Base-by-base conservation (phyloP, 2,797 vertebrate genomes). In the Molossus alvarezi region DNA sequence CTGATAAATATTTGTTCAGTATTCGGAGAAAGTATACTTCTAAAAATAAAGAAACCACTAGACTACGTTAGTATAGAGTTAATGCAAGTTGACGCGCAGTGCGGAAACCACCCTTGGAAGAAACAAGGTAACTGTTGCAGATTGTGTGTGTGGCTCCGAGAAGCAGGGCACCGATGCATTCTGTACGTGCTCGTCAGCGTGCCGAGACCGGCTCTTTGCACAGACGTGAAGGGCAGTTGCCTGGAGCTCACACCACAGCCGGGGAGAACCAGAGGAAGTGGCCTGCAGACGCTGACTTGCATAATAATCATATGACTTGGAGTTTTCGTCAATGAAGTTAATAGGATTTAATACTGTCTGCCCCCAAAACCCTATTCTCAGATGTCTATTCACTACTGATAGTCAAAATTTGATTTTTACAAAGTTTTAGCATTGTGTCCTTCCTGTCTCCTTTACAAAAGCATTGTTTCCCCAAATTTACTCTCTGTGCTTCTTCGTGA, bases 101-200 rank as follows among this genome's bases (percentile, higher is more conserved):
- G 45, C 17, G 67, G 20, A 29, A 60, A 90, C 25, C 2, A 58
- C 33, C 14, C 67, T 77, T 37, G 23, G 17, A 55, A 60, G 65
- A 57, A 33, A 65, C 11, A 12, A 51, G 37, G 51, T 25, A 73
- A 17, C 25, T 6, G 13, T 20, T 33, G 55, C n/a, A 33, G 75
- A 41, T 13, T 13, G 71, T 3, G 14, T 0, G 62, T 51, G 51
- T 6, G 33, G 5, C 20, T 25, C 58, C 25, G 1, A n/a, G 12
- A 84, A 75, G 62, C 11, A 18, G 55, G 55, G 13, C 13, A 9
- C 20, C 3, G 9, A n/a, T 8, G 10, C 4, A 0, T 14, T 48
- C 9, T 25, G n/a, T 2, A 81, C 6, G 1, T 0, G 2, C 20
- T 41, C 23, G 17, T 27, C 3, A 11, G 7, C 20, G 58, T 51